phyloP scores from a whole-genome alignment of 2,888 invertebrate genomes.

The Oegoconia quadripuncta region DNA sequence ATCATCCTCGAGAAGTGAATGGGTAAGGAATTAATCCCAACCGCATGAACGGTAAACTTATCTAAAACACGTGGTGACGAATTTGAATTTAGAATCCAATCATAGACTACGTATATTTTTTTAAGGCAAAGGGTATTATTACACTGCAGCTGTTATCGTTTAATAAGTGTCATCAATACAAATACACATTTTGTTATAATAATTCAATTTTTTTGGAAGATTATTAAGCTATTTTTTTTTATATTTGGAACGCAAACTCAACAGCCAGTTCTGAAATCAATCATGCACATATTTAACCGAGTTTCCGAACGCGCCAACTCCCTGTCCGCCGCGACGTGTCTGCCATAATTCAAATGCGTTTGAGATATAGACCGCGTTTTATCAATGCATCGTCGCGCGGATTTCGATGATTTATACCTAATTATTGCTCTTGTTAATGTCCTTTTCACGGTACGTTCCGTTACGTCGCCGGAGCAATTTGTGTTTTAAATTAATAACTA shows the following conservation, averaged over 20 bases:
- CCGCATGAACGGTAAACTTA: not conserved
- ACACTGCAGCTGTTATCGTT: too few species aligned
- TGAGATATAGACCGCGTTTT: slow-evolving; percentile 73
- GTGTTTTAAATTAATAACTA: slow-evolving; percentile 36
- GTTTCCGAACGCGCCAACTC: slow-evolving; percentile 66
- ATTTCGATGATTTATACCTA: slow-evolving; percentile 73
- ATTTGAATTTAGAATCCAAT: not conserved
- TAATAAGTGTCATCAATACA: too few species aligned
- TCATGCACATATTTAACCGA: slow-evolving; percentile 65
- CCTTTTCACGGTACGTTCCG: slow-evolving; percentile 71
- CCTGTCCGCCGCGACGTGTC: slow-evolving; percentile 62
- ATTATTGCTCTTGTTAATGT: slow-evolving; percentile 72
- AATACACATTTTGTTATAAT: too few species aligned
- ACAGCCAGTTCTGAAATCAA: slow-evolving; percentile 49
- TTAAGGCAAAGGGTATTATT: not conserved
- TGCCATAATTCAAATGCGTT: slow-evolving; percentile 70
- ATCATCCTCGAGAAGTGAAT: slow-evolving; percentile 9
- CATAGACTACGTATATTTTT: not conserved
- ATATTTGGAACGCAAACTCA: slow-evolving; percentile 5
- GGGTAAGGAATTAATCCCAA: not conserved
- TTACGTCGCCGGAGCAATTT: slow-evolving; percentile 58
- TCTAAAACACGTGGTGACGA: not conserved
- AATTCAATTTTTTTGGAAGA: too few species aligned
- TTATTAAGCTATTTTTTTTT: too few species aligned
- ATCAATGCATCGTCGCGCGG: slow-evolving; percentile 77